These are phyloP conservation scores for Sparus aurata DNA, from an alignment of 2,797 vertebrate species.

Conservation along the genomic window DNA sequence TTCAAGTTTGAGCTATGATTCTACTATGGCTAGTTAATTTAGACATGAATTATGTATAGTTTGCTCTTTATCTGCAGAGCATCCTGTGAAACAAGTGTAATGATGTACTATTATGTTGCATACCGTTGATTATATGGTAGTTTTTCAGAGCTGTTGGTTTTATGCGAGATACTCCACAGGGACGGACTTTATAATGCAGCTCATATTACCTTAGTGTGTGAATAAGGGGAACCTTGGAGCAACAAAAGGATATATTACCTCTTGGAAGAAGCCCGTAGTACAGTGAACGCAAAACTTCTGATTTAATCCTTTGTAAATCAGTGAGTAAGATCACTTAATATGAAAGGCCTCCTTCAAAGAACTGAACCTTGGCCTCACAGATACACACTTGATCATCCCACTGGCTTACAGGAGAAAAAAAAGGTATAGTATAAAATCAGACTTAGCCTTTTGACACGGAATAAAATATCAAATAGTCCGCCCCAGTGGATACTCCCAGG, in stretches of 20 bases:
- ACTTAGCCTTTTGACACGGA: constrained; percentile 85
- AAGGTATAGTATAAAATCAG: constrained; percentile 74
- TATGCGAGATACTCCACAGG: neutral
- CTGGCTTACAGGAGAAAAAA: constrained; percentile 47
- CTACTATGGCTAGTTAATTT: constrained; percentile 15
- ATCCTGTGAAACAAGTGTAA: constrained; percentile 23
- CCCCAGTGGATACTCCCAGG: constrained; percentile 72
- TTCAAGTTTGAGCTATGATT: neutral
- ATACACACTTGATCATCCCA: constrained; percentile 61
- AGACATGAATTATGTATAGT: constrained; percentile 39
- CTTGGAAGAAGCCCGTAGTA: constrained; percentile 19
- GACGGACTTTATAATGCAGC: neutral
- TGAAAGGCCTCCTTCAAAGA: constrained; percentile 72
- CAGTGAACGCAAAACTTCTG: constrained; percentile 35
- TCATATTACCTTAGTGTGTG: constrained; percentile 2
- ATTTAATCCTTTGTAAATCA: constrained; percentile 72
- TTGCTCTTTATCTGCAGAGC: constrained; percentile 18
- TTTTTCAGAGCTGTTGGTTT: constrained; percentile 25
- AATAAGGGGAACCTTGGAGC: constrained; percentile 13
- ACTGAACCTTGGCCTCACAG: constrained; percentile 58
- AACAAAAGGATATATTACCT: constrained; percentile 32
- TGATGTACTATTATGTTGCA: constrained; percentile 15
- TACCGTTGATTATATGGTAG: neutral
- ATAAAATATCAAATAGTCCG: constrained; percentile 84
- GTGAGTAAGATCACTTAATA: constrained; percentile 63